phyloP scores from a whole-genome alignment of 2,888 invertebrate genomes.

The Podabrus alpinus region DNA sequence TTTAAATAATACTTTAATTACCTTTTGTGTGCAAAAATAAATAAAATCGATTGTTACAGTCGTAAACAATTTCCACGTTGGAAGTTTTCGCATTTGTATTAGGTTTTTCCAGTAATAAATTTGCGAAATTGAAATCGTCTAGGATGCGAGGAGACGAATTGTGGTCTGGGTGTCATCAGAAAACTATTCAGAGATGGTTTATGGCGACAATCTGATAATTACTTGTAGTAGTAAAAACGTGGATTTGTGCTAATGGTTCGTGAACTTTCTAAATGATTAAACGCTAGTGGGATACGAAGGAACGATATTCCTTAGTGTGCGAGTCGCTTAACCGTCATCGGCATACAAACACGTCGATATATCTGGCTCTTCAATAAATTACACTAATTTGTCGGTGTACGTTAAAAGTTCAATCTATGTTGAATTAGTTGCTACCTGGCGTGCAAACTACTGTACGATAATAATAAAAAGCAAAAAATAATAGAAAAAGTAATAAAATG shows the following conservation, averaged over 20 bases:
- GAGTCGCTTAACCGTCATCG: not conserved
- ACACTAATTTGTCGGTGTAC: not conserved
- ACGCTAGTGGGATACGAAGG: not conserved
- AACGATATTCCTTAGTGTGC: not conserved
- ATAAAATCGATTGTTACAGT: not conserved
- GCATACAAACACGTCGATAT: not conserved
- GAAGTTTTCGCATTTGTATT: not conserved
- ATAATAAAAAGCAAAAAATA: not conserved
- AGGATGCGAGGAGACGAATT: not conserved
- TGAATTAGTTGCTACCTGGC: not conserved
- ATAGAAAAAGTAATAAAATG: not conserved
- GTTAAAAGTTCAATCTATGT: not conserved
- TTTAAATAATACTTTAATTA: not conserved
- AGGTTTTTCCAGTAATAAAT: not conserved
- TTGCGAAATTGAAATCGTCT: not conserved
- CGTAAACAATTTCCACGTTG: not conserved
- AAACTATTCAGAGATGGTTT: not conserved
- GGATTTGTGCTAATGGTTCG: not conserved
- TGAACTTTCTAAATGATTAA: not conserved
- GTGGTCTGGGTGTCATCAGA: not conserved
- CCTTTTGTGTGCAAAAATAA: not conserved
- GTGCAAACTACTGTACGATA: no score
- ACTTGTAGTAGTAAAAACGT: not conserved
- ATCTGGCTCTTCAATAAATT: not conserved
- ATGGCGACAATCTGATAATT: not conserved